Evolutionary conservation across 2,888 invertebrate species (phyloP).

Genomic region (Deilephila porcellus): DNA sequence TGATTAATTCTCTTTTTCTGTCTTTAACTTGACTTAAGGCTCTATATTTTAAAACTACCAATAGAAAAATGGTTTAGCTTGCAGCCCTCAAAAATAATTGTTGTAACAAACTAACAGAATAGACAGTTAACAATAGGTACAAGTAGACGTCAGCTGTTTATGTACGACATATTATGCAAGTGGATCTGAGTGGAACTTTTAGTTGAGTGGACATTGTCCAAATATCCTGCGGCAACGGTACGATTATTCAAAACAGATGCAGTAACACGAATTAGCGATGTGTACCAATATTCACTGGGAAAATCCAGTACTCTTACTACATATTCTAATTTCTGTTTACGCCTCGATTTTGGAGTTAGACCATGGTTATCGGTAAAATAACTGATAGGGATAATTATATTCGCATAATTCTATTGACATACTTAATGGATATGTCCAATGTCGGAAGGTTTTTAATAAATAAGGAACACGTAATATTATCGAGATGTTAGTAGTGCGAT

Average conservation of each 20-base stretch:
- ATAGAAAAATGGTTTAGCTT: no score
- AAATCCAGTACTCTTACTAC: background rate
- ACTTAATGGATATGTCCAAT: no score
- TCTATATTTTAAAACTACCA: no score
- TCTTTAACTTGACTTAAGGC: no score
- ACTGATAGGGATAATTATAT: background rate
- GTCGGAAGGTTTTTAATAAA: no score
- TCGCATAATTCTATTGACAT: no score
- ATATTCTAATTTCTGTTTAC: conserved; percentile 12
- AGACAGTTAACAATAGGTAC: no score
- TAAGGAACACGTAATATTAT: no score
- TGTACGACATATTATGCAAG: conserved; percentile 48
- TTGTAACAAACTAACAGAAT: no score
- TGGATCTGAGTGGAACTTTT: conserved; percentile 52
- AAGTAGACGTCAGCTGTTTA: conserved; percentile 13
- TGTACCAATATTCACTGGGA: conserved; percentile 33
- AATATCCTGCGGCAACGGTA: conserved; percentile 59
- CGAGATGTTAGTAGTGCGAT: no score
- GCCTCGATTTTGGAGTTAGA: background rate
- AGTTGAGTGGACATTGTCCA: conserved; percentile 63
- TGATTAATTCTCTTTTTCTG: no score
- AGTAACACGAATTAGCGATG: conserved; percentile 56
- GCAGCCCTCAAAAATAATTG: no score
- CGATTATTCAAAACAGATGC: conserved; percentile 67
- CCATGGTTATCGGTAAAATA: background rate